These are phyloP conservation scores for Takifugu flavidus DNA, from an alignment of 2,113 vertebrate species.

Conservation along the genomic window DNA sequence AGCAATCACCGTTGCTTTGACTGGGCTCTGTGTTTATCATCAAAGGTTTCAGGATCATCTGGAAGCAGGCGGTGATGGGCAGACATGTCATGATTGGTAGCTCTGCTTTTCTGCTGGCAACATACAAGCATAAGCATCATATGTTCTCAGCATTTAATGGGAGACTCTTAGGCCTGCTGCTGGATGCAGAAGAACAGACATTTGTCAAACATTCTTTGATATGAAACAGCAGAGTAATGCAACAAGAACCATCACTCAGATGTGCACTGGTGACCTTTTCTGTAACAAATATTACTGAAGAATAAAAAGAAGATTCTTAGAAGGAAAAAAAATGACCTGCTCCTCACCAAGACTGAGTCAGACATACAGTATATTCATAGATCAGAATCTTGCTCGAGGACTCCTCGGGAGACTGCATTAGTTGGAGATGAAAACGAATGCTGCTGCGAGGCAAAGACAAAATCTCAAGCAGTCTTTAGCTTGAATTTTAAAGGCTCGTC, in stretches of 20 bases:
- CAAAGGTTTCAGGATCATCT: not conserved
- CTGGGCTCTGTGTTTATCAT: not conserved
- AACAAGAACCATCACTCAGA: constrained; percentile 1
- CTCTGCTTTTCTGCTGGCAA: not conserved
- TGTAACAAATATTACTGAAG: not conserved
- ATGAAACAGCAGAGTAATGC: constrained; percentile 5
- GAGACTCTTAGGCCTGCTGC: not conserved
- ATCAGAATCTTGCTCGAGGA: not conserved
- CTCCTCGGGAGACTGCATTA: not conserved
- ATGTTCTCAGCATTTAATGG: not conserved
- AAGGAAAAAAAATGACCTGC: no score
- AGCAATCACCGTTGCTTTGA: not conserved
- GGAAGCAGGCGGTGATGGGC: not conserved
- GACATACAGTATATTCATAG: not conserved
- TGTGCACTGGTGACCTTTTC: constrained; percentile 21
- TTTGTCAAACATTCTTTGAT: no score
- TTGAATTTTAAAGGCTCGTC: not conserved
- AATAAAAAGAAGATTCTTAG: no score
- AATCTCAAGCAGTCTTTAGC: not conserved
- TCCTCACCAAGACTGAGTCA: no score
- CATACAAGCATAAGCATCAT: constrained; percentile 1
- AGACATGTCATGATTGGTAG: constrained; percentile 1
- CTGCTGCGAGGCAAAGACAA: constrained; percentile 4
- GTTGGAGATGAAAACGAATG: not conserved
- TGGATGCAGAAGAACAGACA: no score